A percentile compares a stretch with the other conserved stretches of the same genome.
Evolutionary conservation across 2,888 invertebrate genomes (phyloP).

Genomic region (Scaptomyza polygonia): DNA sequence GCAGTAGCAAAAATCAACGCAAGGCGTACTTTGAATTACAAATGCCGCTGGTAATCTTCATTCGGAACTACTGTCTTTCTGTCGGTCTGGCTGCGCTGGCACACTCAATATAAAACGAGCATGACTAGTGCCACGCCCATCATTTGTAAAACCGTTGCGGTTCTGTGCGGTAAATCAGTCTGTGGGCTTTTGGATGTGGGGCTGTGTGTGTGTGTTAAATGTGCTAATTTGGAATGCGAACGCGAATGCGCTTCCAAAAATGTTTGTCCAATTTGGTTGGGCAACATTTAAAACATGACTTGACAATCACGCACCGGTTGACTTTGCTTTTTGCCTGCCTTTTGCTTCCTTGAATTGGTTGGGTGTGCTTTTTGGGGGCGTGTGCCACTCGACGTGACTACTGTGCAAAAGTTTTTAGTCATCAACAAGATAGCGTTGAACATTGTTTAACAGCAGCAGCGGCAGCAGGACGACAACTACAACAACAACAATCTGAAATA

Average conservation of each 20-base stretch:
- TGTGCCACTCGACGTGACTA: slow-evolving; percentile 64
- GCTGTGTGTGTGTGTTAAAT: slow-evolving; percentile 36
- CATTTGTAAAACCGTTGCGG: slow-evolving; percentile 21
- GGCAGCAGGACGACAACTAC: too few species aligned
- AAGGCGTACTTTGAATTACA: slow-evolving; percentile 73
- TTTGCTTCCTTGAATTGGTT: not conserved
- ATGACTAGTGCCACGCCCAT: slow-evolving; percentile 36
- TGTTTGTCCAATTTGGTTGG: slow-evolving; percentile 79
- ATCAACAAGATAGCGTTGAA: slow-evolving; percentile 75
- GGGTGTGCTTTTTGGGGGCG: slow-evolving; percentile 14
- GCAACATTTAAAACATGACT: slow-evolving; percentile 78
- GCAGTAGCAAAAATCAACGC: slow-evolving; percentile 60
- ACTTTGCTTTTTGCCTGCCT: not conserved
- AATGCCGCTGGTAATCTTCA: slow-evolving; percentile 55
- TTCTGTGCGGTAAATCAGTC: not conserved
- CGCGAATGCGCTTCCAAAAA: slow-evolving; percentile 69
- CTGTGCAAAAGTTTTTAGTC: slow-evolving; percentile 67
- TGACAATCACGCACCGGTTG: slow-evolving; percentile 71
- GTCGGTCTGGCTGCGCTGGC: slow-evolving; percentile 2
- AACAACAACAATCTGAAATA: slow-evolving; percentile 22
- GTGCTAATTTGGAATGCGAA: slow-evolving; percentile 70
- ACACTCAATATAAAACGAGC: slow-evolving; percentile 30
- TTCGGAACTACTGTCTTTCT: slow-evolving; percentile 8
- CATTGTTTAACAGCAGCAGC: slow-evolving; percentile 62
- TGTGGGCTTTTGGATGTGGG: not conserved